Conservation (phyloP, 2,888 invertebrate genomes). For the Iselma pallidipennis region DNA sequence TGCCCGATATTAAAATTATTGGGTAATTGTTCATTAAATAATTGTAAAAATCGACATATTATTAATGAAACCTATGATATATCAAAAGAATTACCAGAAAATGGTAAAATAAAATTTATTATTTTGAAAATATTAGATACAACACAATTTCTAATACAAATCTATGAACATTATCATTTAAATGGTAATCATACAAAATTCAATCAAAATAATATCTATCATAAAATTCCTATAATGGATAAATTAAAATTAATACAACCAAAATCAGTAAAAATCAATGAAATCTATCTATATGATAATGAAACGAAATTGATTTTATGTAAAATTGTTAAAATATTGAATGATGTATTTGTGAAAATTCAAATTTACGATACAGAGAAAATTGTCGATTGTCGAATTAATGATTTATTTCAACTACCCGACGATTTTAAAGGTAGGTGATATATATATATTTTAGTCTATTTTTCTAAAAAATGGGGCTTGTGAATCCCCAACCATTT, state of each 20-base stretch:
- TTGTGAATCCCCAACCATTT: too few species aligned
- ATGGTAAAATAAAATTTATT: constrained; percentile 63
- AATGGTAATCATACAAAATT: constrained; percentile 27
- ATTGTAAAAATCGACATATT: constrained; percentile 67
- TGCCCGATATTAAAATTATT: constrained; percentile 67
- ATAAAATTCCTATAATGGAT: constrained; percentile 45
- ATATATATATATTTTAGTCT: too few species aligned
- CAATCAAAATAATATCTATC: constrained; percentile 44
- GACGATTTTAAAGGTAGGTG: constrained; percentile 54
- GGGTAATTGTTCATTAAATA: constrained; percentile 65
- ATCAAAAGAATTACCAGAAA: constrained; percentile 59
- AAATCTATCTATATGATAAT: constrained; percentile 57
- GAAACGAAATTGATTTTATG: constrained; percentile 59
- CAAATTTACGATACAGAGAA: constrained; percentile 4
- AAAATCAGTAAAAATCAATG: constrained; percentile 58
- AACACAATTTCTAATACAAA: constrained; percentile 64
- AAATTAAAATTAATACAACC: neutral
- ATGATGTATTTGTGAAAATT: constrained; percentile 25
- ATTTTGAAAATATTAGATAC: constrained; percentile 64
- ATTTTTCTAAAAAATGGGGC: too few species aligned
- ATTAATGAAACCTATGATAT: constrained; percentile 61
- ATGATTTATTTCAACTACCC: constrained; percentile 51
- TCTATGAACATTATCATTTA: constrained; percentile 55
- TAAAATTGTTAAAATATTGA: constrained; percentile 58
- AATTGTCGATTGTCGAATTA: neutral